Evolutionary conservation across 2,113 vertebrate genomes (phyloP).

Genomic region (Conger conger): DNA sequence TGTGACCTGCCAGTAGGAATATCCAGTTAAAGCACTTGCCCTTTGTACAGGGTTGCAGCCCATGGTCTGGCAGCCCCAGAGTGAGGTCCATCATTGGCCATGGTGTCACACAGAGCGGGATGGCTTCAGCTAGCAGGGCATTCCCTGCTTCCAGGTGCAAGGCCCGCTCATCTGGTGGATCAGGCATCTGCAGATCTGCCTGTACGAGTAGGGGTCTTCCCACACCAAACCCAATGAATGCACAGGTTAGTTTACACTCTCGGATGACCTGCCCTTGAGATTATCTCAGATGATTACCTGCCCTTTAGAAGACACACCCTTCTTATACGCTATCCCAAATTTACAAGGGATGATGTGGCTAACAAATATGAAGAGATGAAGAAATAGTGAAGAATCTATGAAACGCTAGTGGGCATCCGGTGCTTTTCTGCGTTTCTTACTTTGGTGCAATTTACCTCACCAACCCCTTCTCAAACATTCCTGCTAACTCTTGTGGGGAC

Average conservation of each 20-base stretch:
- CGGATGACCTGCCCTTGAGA: too few species aligned
- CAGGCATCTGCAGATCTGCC: background rate
- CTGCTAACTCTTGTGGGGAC: background rate
- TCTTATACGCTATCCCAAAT: background rate
- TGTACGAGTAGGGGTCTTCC: background rate
- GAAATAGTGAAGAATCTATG: background rate
- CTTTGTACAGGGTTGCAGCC: background rate
- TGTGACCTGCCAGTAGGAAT: background rate
- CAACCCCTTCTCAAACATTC: background rate
- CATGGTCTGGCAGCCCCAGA: background rate
- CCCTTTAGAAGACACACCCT: too few species aligned
- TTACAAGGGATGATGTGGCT: background rate
- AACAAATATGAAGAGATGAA: background rate
- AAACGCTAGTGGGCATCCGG: background rate
- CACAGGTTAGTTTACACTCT: background rate
- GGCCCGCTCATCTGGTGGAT: background rate
- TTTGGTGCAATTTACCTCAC: background rate
- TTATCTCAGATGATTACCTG: too few species aligned
- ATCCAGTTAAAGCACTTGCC: background rate
- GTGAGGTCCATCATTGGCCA: background rate
- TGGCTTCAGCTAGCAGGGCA: background rate
- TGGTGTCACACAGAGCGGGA: background rate
- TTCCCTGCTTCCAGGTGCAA: background rate
- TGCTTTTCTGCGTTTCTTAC: background rate
- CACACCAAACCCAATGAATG: background rate